Evolutionary conservation across 23 tunicate species (phyloP).

Genomic region (Phallusia fumigata): DNA sequence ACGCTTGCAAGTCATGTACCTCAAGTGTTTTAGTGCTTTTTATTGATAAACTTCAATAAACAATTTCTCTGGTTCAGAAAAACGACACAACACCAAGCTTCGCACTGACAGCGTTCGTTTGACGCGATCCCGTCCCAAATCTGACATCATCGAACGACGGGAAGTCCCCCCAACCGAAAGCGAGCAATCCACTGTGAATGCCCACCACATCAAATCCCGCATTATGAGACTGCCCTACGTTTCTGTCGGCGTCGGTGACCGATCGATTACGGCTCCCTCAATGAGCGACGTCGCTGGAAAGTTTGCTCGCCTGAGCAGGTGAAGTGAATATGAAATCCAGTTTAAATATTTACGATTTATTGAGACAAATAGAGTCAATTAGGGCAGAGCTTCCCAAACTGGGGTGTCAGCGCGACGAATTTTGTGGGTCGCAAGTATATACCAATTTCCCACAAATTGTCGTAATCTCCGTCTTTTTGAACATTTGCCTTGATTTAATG

Average conservation of each 20-base stretch:
- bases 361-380: too few species aligned
- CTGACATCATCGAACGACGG: slow-evolving; percentile 50
- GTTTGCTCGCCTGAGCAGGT: slow-evolving; percentile 21
- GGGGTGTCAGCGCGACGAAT: too few species aligned
- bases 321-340: too few species aligned
- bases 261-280: background rate
- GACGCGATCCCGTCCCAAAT: background rate
- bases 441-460: too few species aligned
- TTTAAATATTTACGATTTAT: too few species aligned
- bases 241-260: slow-evolving; percentile 10
- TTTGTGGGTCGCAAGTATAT: too few species aligned
- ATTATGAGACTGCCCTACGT: slow-evolving; percentile 43
- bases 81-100: background rate
- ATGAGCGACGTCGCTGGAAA: background rate
- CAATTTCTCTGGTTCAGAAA: background rate
- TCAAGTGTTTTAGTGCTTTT: too few species aligned
- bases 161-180: slow-evolving; percentile 62
- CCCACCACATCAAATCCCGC: slow-evolving; percentile 23
- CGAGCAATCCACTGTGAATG: background rate
- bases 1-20: too few species aligned
- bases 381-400: too few species aligned
- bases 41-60: too few species aligned
- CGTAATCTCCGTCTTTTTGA: too few species aligned
- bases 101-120: background rate
- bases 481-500: too few species aligned